These are phyloP conservation scores for Zaprionus obscuricornis DNA, from an alignment of 2,888 invertebrate species.

Conservation along the genomic window DNA sequence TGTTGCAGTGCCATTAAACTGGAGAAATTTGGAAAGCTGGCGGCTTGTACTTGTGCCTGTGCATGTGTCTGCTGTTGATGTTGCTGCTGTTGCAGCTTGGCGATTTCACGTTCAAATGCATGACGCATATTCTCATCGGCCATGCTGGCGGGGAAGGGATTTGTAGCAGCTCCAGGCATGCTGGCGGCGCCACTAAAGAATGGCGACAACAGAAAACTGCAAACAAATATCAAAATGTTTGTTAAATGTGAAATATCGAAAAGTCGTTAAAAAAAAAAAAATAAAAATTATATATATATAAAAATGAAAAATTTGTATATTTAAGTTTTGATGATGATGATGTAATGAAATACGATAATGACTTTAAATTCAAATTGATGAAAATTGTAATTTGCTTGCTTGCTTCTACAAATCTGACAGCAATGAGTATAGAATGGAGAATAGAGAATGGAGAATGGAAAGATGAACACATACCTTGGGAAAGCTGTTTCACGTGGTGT, in stretches of 20 bases:
- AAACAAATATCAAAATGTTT: neutral
- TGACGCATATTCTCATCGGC: constrained; percentile 93
- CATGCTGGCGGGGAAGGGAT: constrained; percentile 75
- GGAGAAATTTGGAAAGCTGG: constrained; percentile 85
- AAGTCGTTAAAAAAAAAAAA: neutral
- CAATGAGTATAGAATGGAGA: too few species aligned
- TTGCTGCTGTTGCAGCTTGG: constrained; percentile 90
- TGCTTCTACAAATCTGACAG: too few species aligned
- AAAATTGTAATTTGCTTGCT: too few species aligned
- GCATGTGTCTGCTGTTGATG: constrained; percentile 60
- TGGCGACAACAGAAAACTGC: constrained; percentile 91
- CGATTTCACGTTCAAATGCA: constrained; percentile 95
- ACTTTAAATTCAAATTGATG: too few species aligned
- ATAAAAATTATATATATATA: neutral
- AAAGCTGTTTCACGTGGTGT: constrained; percentile 91
- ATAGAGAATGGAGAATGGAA: too few species aligned
- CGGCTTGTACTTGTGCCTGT: constrained; percentile 42
- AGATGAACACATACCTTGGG: constrained; percentile 92
- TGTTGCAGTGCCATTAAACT: constrained; percentile 92
- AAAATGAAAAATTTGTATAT: too few species aligned
- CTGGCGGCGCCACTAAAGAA: constrained; percentile 87
- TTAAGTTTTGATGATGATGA: too few species aligned
- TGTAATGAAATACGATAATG: too few species aligned
- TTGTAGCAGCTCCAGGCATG: constrained; percentile 79
- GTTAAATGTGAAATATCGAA: neutral